These are phyloP conservation scores for Pogona vitticeps DNA, from an alignment of 2,113 vertebrate genomes.

Conservation along the genomic window DNA sequence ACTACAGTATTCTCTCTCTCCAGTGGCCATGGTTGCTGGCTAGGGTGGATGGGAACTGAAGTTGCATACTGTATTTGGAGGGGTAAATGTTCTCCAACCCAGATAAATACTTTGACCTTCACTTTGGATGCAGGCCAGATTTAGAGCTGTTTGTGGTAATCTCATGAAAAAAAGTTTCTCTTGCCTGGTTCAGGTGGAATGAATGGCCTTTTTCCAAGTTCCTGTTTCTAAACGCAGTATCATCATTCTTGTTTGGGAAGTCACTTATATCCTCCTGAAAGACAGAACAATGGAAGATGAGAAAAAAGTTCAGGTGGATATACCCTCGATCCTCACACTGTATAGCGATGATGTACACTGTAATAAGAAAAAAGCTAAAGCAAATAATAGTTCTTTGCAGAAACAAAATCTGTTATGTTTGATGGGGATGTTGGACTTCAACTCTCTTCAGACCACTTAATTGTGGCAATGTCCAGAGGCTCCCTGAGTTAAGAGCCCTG, in stretches of 20 bases:
- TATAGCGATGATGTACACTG: not conserved
- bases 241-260: conserved; percentile 10
- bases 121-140: not conserved
- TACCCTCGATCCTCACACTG: not conserved
- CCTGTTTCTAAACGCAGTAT: conserved; percentile 19
- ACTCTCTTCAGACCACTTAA: too few relatives aligned
- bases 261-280: conserved; percentile 33
- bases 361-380: not conserved
- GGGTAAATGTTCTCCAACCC: not conserved
- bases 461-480: too few relatives aligned
- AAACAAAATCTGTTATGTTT: not conserved
- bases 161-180: not conserved
- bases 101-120: not conserved
- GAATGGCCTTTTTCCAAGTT: conserved; percentile 27
- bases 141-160: not conserved
- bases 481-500: too few relatives aligned
- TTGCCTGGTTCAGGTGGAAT: conserved; percentile 47
- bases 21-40: too few relatives aligned
- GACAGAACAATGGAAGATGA: conserved; percentile 38
- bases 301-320: not conserved
- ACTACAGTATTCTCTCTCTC: too few relatives aligned
- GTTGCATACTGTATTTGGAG: not conserved
- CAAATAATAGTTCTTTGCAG: not conserved
- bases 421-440: not conserved
- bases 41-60: too few relatives aligned